Evolutionary conservation across 2,113 vertebrate species (phyloP).

Genomic region (Nothoprocta perdicaria): DNA sequence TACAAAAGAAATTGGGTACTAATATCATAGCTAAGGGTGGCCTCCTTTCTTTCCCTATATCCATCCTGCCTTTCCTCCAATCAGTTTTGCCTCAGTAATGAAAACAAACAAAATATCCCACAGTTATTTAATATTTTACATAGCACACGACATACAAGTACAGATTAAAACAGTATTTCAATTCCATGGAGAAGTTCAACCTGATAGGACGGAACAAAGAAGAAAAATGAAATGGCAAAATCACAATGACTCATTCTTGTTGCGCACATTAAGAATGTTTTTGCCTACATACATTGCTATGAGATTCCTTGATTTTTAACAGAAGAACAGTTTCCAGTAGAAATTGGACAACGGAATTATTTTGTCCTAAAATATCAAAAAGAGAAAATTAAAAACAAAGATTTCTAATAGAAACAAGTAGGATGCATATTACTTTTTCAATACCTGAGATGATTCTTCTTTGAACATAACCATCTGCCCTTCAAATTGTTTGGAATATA

Average conservation of each 20-base stretch:
- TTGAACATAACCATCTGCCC: background rate
- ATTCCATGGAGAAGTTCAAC: background rate
- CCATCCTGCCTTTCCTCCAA: background rate
- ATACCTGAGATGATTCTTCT: background rate
- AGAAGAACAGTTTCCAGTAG: background rate
- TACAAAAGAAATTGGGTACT: slow-evolving; percentile 23
- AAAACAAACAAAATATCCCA: background rate
- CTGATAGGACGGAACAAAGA: background rate
- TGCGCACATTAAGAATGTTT: background rate
- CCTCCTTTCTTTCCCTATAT: background rate
- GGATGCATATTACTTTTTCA: background rate
- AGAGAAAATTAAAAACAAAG: background rate
- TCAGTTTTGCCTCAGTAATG: background rate
- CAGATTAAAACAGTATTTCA: slow-evolving; percentile 23
- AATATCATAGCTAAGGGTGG: background rate
- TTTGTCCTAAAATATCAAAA: background rate
- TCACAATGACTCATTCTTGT: background rate
- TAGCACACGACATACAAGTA: background rate
- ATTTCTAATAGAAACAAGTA: background rate
- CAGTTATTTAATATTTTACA: background rate
- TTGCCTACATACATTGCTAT: background rate
- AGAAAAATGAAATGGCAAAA: background rate
- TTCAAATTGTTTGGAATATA: background rate
- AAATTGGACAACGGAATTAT: background rate
- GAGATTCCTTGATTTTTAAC: background rate